Base-by-base conservation (phyloP, 1,140 invertebrate genomes). In the Zaprionus ornatus region DNA sequence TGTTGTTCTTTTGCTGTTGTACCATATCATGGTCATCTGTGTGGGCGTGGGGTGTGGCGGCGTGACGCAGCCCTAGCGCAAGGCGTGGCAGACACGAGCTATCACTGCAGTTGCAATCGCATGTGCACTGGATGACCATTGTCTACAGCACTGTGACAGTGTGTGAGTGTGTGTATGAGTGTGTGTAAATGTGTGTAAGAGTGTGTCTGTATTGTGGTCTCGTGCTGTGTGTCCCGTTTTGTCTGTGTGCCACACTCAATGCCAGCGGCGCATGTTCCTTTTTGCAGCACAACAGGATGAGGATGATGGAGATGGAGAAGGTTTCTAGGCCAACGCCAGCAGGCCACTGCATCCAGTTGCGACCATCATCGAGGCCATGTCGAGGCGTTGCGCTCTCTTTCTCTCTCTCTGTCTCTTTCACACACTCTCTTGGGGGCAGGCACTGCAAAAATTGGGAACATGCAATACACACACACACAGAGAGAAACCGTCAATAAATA, bases 101-200 rank as follows among this genome's bases (percentile, higher is more conserved):
- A 80, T 91, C 86, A 82, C 90, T 91, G 86, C 90, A 91, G 77
- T 91, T 81, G 82, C 90, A 91, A 85, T 90, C 90, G 77, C 90
- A 91, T 91, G 90, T 91, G 62, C 90, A 91, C 77, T 91, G 83
- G 75, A 87, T 87, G 81, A 91, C 86, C 90, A 91, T 91, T 81
- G 85, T 87, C 67, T 50, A 50, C 27, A 45, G 40, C n/a, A 50
- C 45, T 63, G 40, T n/a, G 13, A 65, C 59, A 48, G 48, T 66
- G 42, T 55, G 29, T 37, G 27, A 54, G 50, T 57, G 50, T 71
- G 40, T 59, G 52, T 15, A n/a, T 67, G 37, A 29, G 56, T 29
- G 19, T 57, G 48, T 63, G 21, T 64, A 13, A 27, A 23, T 42
- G 23, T 25, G 35, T 72, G 57, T 40, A 29, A 48, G 57, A 25